A percentile compares a stretch with the other conserved stretches of the same genome.
Conservation (phyloP, 2,888 invertebrate genomes). For the Nephrotoma flavescens region DNA sequence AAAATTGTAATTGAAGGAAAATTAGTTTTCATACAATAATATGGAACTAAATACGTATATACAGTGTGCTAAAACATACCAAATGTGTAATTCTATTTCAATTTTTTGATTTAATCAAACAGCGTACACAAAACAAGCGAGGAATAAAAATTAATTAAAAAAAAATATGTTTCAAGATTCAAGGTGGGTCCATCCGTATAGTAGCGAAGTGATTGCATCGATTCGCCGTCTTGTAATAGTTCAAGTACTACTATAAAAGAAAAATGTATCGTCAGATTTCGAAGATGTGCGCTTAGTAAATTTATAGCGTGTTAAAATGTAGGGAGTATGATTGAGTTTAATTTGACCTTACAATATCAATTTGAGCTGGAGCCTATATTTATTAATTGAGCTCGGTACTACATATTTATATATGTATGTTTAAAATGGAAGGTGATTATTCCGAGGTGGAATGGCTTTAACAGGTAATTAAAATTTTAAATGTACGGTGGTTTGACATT, state of each 20-base stretch:
- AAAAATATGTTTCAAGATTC: background rate
- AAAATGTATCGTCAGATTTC: background rate
- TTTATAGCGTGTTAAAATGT: no score
- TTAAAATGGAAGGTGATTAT: no score
- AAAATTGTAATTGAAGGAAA: background rate
- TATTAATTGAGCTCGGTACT: no score
- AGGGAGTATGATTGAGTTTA: background rate
- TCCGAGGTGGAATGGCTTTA: no score
- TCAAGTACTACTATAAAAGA: background rate
- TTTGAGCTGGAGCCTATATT: no score
- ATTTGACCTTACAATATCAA: background rate
- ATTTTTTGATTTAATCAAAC: background rate
- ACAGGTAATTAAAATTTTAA: no score
- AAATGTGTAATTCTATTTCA: background rate
- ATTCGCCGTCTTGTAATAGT: background rate
- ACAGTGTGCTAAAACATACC: background rate
- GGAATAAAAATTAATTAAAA: background rate
- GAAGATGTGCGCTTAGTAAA: background rate
- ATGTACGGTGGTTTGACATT: no score
- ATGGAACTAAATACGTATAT: background rate
- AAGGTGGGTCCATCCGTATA: background rate
- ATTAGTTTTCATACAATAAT: background rate
- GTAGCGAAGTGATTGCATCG: background rate
- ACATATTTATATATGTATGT: no score
- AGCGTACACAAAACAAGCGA: background rate